These are phyloP conservation scores for Chrysomela aeneicollis DNA, from an alignment of 2,888 invertebrate genomes.

Conservation along the genomic window DNA sequence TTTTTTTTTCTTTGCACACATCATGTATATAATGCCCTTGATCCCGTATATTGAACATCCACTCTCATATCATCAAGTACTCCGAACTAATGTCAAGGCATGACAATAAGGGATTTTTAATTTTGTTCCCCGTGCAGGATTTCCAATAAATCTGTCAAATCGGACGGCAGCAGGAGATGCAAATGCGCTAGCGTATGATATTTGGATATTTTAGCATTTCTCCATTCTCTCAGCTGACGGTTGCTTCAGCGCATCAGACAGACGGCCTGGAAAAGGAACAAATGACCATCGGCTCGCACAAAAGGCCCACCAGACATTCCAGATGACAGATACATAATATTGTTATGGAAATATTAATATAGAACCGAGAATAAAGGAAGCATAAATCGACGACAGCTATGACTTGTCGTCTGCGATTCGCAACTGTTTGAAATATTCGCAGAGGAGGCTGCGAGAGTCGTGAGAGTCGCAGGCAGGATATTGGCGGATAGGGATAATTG, in stretches of 20 bases:
- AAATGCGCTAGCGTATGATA: constrained; percentile 58
- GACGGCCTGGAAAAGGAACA: constrained; percentile 54
- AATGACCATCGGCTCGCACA: constrained; percentile 52
- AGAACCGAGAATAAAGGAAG: constrained; percentile 55
- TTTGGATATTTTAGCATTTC: constrained; percentile 52
- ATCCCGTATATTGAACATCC: background rate
- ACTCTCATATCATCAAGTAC: background rate
- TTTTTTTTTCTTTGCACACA: too few species aligned
- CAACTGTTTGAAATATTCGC: constrained; percentile 43
- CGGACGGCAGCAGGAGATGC: constrained; percentile 57
- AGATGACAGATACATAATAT: constrained; percentile 60
- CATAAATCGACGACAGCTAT: constrained; percentile 54
- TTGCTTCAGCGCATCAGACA: constrained; percentile 46
- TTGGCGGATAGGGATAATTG: constrained; percentile 39
- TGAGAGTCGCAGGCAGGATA: constrained; percentile 28
- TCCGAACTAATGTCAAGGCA: constrained; percentile 33
- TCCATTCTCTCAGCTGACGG: constrained; percentile 39
- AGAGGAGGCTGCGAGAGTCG: constrained; percentile 25
- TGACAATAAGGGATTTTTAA: constrained; percentile 57
- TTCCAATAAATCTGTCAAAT: constrained; percentile 61
- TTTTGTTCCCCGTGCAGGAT: constrained; percentile 47
- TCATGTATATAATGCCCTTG: too few species aligned
- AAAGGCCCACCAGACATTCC: constrained; percentile 48
- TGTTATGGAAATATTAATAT: constrained; percentile 62
- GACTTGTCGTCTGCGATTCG: constrained; percentile 42